Evolutionary conservation across 2,113 vertebrate species (phyloP).

Genomic region (Rhodinocichla rosea): DNA sequence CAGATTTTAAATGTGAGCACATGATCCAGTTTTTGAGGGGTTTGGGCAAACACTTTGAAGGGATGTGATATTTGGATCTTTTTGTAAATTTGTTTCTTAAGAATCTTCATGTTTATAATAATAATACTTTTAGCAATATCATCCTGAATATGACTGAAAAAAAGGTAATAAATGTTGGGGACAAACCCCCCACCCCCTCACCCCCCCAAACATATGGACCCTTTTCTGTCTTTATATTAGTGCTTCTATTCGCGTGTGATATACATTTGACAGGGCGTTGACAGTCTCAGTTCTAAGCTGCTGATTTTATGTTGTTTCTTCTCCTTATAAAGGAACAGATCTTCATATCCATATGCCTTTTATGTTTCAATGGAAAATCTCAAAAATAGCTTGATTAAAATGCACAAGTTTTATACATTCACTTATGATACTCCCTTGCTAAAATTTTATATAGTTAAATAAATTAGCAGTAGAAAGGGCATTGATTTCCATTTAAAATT

Average conservation of each 20-base stretch:
- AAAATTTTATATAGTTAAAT: background rate
- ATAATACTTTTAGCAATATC: background rate
- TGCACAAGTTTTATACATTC: background rate
- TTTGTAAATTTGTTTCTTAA: background rate
- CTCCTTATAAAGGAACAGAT: background rate
- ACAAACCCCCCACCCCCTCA: background rate
- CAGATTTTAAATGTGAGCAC: background rate
- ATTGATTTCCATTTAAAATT: background rate
- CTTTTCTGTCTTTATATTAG: constrained; percentile 26
- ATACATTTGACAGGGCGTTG: constrained; percentile 31
- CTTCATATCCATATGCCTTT: constrained; percentile 35
- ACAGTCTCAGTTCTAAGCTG: constrained; percentile 14
- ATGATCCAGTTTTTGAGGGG: background rate
- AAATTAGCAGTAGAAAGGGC: background rate
- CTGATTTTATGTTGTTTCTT: background rate
- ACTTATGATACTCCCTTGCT: background rate
- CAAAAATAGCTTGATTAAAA: constrained; percentile 9
- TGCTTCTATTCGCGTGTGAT: background rate
- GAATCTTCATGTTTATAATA: background rate
- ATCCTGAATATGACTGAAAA: background rate
- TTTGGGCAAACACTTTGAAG: background rate
- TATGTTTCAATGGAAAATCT: background rate
- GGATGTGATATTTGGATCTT: background rate
- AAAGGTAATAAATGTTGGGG: background rate
- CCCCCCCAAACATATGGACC: background rate